Evolutionary conservation across 1,140 invertebrate genomes (phyloP).

Genomic region (Brachionus rubens): DNA sequence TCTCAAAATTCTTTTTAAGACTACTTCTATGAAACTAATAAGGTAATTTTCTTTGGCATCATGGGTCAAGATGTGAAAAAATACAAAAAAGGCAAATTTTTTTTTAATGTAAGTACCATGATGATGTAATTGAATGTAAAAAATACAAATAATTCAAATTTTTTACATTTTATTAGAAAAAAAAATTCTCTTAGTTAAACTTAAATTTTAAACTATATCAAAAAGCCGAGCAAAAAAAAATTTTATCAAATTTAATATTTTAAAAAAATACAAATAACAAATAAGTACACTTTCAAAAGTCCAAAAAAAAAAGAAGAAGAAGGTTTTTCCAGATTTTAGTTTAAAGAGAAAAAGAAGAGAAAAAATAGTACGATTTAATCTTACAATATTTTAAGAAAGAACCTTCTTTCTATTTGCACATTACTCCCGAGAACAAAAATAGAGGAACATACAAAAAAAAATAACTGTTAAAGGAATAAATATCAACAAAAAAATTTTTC

Average conservation of each 20-base stretch:
- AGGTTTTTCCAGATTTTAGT: too few relatives aligned
- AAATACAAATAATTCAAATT: not conserved
- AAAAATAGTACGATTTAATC: too few relatives aligned
- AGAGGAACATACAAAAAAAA: slow-evolving; percentile 2
- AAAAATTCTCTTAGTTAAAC: not conserved
- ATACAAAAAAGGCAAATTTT: too few relatives aligned
- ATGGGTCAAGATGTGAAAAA: too few relatives aligned
- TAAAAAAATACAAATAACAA: slow-evolving; percentile 32
- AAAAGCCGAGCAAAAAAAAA: not conserved
- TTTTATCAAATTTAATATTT: slow-evolving; percentile 27
- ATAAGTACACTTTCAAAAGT: slow-evolving; percentile 18
- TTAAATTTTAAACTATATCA: slow-evolving; percentile 2
- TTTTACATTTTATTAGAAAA: not conserved
- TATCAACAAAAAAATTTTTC: slow-evolving; percentile 1
- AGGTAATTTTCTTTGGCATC: too few relatives aligned
- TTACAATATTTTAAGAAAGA: too few relatives aligned
- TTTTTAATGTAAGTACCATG: too few relatives aligned
- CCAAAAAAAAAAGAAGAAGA: not conserved
- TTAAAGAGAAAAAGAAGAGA: too few relatives aligned
- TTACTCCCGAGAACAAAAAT: too few relatives aligned
- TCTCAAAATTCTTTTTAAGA: too few relatives aligned
- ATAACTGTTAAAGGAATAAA: slow-evolving; percentile 42
- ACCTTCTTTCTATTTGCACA: not conserved
- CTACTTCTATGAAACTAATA: too few relatives aligned
- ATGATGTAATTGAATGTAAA: too few relatives aligned